Evolutionary conservation across 2,888 invertebrate genomes (phyloP), one percentile per base, ranked within the genome.

Genomic region (Lycocerus yunnanus): DNA sequence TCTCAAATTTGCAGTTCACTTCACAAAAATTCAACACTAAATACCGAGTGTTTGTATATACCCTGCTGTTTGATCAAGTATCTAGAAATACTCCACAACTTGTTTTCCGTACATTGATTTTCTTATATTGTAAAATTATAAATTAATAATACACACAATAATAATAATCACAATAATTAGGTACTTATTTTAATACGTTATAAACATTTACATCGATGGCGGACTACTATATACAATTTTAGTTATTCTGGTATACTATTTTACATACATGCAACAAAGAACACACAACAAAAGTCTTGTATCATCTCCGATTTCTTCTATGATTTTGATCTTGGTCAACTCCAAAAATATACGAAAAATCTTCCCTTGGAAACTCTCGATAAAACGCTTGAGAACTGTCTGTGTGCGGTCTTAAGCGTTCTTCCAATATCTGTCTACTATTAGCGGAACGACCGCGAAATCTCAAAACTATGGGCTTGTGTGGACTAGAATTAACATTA

Each of bases 301-400:
- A 76, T 76, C 76, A 76, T 76, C 76, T 76, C 9, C 21, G 73
- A 65, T 73, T 71, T 61, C 68, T 69, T 63, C 69, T 69, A 9
- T 67, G 27, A 63, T 65, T 61, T 13, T 71, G 58, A 68, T 80
- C 80, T 79, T 60, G 59, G 61, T 80, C 83, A 73, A 82, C 78
- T 14, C 84, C 84, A 76, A 85, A 85, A 71, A 85, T 81, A 78
- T 83, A 84, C 13, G 83, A 84, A 24, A 85, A 80, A 75, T 85
- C 84, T 72, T 85, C 83, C 58, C 80, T 78, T 0, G 84, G 84
- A 5, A 85, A 78, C 61, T 84, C 80, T 73, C 84, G 81, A 80
- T 84, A 84, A 75, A 83, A 83, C 61, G 78, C 68, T 75, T 69
- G 68, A 15, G 73, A 73, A 63, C 74, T 77, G 71, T 78, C 68